Evolutionary conservation across 2,113 vertebrate genomes (phyloP).

Genomic region (Cygnus atratus): DNA sequence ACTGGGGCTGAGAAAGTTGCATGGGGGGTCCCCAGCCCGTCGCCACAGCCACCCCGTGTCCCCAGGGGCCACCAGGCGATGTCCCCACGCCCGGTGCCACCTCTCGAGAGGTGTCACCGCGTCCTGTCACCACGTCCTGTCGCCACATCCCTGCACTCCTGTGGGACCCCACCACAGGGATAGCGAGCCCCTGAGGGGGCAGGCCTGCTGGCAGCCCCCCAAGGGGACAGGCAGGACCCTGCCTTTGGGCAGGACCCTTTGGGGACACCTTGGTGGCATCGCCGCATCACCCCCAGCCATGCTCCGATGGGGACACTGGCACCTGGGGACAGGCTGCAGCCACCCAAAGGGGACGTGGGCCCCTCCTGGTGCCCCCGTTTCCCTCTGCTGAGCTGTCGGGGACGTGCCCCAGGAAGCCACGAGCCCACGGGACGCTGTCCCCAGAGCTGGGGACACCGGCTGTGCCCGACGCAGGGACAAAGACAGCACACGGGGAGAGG

Average conservation of each 20-base stretch:
- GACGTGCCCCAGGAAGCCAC: background rate
- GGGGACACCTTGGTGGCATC: too few species aligned
- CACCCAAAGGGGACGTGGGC: background rate
- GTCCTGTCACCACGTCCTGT: background rate
- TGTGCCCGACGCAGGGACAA: background rate
- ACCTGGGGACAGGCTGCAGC: background rate
- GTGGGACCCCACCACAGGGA: background rate
- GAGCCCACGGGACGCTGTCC: background rate
- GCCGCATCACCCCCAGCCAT: too few species aligned
- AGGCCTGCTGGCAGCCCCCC: background rate
- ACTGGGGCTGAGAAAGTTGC: background rate
- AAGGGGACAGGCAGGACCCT: background rate
- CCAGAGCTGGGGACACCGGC: accelerated
- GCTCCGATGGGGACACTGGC: too few species aligned
- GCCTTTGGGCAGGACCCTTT: too few species aligned
- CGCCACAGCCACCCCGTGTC: background rate
- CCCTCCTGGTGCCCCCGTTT: too few species aligned
- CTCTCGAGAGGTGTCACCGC: too few species aligned
- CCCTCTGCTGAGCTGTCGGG: background rate
- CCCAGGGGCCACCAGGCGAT: too few species aligned
- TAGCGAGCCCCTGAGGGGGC: background rate
- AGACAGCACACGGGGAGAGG: conserved; percentile 29
- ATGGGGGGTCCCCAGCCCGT: background rate
- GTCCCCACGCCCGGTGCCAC: too few species aligned
- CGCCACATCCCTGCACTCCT: background rate